These are phyloP conservation scores for Melanchra persicariae DNA, from an alignment of 2,888 invertebrate species.

Conservation along the genomic window DNA sequence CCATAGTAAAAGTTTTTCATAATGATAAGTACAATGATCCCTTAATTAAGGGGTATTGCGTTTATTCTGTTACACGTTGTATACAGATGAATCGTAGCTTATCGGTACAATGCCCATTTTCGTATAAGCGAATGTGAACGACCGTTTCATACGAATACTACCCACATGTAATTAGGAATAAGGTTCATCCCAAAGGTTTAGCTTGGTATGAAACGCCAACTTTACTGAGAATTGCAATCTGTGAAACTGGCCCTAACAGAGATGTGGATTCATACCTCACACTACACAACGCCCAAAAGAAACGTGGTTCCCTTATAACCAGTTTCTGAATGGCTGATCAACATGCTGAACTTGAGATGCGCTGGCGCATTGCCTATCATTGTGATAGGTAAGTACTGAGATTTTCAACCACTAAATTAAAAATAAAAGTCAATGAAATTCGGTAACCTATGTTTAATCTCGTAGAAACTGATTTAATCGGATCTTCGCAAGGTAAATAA, in stretches of 20 bases:
- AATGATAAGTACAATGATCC: no score
- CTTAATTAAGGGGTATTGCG: no score
- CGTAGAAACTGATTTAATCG: constrained; percentile 63
- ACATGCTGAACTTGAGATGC: background rate
- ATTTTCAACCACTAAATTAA: constrained; percentile 1
- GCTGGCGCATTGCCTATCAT: background rate
- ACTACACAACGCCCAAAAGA: background rate
- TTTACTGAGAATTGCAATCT: background rate
- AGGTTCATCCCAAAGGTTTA: background rate
- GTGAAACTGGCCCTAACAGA: no score
- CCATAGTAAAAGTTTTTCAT: no score
- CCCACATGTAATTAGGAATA: background rate
- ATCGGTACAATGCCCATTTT: background rate
- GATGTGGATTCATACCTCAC: no score
- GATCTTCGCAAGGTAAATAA: constrained; percentile 40
- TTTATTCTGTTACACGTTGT: no score
- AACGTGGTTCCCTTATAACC: background rate
- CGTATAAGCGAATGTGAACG: background rate
- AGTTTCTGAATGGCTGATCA: background rate
- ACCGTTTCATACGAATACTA: background rate
- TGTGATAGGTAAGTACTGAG: no score
- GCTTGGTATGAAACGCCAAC: background rate
- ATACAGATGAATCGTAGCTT: no score
- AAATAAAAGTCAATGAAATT: constrained; percentile 57
- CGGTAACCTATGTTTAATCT: constrained; percentile 68